Evolutionary conservation across 2,888 invertebrate genomes (phyloP), one percentile per base, ranked within the genome.

Genomic region (Troides oblongomaculatus): DNA sequence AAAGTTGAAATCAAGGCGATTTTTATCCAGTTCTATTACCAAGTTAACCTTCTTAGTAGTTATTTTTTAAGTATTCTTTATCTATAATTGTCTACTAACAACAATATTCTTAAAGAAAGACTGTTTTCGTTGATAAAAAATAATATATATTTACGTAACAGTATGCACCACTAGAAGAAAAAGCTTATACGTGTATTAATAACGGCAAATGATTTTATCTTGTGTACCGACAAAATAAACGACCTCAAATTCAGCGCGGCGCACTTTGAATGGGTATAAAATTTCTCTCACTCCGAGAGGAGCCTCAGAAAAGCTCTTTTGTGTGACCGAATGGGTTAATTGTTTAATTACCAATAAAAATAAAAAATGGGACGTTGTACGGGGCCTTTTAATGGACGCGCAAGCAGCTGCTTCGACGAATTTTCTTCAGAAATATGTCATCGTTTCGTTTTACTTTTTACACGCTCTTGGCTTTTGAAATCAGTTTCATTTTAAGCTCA

Each of bases 311-410:
- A 81, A 81, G 80, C 75, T 77, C 84, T 79, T 86, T 90, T 92
- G 85, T 90, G 78, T 80, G 76, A 74, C 81, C 81, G 85, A 85
- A 87, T 84, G 86, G 89, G 85, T 87, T 91, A 92, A 92, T 92
- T 92, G 92, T 92, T 88, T 92, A 91, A 92, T 92, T 88, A 88
- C 84, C 87, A 91, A 91, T 92, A 91, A 92, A 88, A 92, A 88
- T 85, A 87, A 91, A 89, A 91, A 86, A 82, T 83, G 77, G 81
- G 78, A 84, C 65, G 82, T 81, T 84, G 74, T 76, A 72, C 72
- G 68, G 72, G 73, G 72, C 75, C 72, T 77, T 70, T 77, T 73
- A 74, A 74, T 75, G 75, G 71, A 73, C 74, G 72, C 72, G 75
- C 76, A 64, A 57, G 57, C 70, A 78, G 78, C 77, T 79, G 79